phyloP scores from a whole-genome alignment of 2,113 vertebrate species.

The Astur gentilis region DNA sequence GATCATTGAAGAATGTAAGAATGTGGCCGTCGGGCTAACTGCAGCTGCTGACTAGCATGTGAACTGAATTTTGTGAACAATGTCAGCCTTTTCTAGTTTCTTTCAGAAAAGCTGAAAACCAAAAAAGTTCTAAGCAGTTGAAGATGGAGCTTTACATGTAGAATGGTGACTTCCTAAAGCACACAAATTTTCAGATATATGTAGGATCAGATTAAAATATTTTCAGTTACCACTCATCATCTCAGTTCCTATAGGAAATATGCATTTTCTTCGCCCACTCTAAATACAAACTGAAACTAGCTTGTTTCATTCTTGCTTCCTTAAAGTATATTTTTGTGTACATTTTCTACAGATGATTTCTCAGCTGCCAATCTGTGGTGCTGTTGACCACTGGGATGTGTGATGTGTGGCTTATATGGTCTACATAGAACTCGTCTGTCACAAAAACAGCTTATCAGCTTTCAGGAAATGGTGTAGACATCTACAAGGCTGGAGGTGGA shows the following conservation, averaged over 20 bases:
- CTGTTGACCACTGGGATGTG: not conserved
- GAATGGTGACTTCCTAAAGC: not conserved
- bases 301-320: not conserved
- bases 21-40: not conserved
- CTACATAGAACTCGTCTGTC: not conserved
- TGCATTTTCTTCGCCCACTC: not conserved
- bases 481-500: not conserved
- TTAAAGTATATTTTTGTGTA: not conserved
- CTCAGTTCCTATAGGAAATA: not conserved
- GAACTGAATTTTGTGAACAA: not conserved
- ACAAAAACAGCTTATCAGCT: not conserved
- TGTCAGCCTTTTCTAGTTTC: not conserved
- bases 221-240: not conserved
- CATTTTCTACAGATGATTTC: not conserved
- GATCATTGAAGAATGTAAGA: not conserved
- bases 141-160: not conserved
- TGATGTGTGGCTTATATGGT: not conserved
- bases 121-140: not conserved
- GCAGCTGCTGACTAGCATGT: not conserved
- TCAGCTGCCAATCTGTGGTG: not conserved
- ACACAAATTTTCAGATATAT: not conserved
- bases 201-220: not conserved
- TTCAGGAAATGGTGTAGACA: not conserved
- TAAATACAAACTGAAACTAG: not conserved
- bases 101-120: not conserved